These are phyloP conservation scores for Druon quercuslanigerum DNA, from an alignment of 1,140 invertebrate genomes.

Conservation along the genomic window DNA sequence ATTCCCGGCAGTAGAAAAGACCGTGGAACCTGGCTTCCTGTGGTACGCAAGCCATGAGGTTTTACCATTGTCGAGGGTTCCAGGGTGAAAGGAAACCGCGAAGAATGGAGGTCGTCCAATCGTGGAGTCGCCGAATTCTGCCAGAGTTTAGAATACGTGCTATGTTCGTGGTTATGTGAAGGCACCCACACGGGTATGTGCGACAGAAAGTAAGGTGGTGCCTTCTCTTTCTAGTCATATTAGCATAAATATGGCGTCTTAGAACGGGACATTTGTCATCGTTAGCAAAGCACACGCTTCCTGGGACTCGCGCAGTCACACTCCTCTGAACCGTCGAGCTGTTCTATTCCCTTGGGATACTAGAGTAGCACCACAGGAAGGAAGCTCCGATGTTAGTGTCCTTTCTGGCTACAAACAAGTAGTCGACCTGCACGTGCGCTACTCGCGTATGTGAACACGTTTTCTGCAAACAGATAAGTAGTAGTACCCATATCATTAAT, in stretches of 20 bases:
- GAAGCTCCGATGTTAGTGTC: slow-evolving; percentile 56
- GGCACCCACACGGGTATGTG: slow-evolving; percentile 46
- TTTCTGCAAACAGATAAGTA: too few species aligned
- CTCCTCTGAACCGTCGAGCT: slow-evolving; percentile 59
- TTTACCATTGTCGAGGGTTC: slow-evolving; percentile 50
- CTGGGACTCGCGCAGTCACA: slow-evolving; percentile 72
- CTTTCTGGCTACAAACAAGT: slow-evolving; percentile 51
- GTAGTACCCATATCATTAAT: too few species aligned
- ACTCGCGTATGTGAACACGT: slow-evolving; percentile 34
- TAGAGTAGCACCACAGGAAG: slow-evolving; percentile 51
- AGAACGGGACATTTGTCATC: slow-evolving; percentile 74
- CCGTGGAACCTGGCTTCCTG: slow-evolving; percentile 54
- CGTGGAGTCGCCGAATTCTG: slow-evolving; percentile 53
- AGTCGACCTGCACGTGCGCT: slow-evolving; percentile 45
- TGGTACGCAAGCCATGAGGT: slow-evolving; percentile 52
- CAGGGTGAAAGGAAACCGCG: slow-evolving; percentile 49
- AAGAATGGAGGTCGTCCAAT: slow-evolving; percentile 53
- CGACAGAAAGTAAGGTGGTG: slow-evolving; percentile 40
- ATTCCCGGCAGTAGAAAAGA: slow-evolving; percentile 52
- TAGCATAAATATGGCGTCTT: slow-evolving; percentile 77
- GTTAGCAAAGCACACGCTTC: slow-evolving; percentile 77
- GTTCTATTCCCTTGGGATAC: slow-evolving; percentile 48
- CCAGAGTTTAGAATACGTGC: slow-evolving; percentile 48
- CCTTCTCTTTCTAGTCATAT: slow-evolving; percentile 62
- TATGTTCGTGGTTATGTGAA: slow-evolving; percentile 50